Evolutionary conservation across 2,888 invertebrate genomes (phyloP).

Genomic region (Galerucella pusilla): DNA sequence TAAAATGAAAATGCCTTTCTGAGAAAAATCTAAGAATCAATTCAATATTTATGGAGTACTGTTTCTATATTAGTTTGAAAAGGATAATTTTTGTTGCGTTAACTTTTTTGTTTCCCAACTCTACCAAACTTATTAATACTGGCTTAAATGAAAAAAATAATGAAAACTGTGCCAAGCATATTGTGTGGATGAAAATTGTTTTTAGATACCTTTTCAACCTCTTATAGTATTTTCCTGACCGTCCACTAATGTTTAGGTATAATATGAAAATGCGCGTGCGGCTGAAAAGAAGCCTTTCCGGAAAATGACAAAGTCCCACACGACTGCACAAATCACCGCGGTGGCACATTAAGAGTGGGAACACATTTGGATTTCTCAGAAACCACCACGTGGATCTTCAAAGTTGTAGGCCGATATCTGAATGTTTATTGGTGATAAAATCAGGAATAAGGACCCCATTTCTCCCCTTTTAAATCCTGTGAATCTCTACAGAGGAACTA

Average conservation of each 20-base stretch:
- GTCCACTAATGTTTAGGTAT: slow-evolving; percentile 15
- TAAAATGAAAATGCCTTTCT: no score
- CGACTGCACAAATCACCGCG: slow-evolving; percentile 27
- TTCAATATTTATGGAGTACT: no score
- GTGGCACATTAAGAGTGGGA: slow-evolving; percentile 15
- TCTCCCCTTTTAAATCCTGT: no score
- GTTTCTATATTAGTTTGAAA: no score
- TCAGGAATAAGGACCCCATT: not conserved
- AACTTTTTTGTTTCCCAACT: no score
- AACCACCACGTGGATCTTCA: not conserved
- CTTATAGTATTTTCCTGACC: slow-evolving; percentile 10
- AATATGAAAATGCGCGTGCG: slow-evolving; percentile 29
- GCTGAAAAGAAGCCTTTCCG: slow-evolving; percentile 32
- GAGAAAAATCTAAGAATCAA: no score
- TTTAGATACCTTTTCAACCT: slow-evolving; percentile 3
- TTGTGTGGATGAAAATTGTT: not conserved
- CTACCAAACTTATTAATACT: no score
- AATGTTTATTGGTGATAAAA: not conserved
- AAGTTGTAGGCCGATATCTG: not conserved
- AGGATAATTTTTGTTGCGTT: no score
- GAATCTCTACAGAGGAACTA: no score
- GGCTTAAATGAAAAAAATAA: not conserved
- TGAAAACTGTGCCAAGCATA: slow-evolving; percentile 1
- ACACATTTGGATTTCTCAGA: slow-evolving; percentile 25
- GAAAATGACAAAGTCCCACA: slow-evolving; percentile 43